A percentile compares a stretch with the other conserved stretches of the same genome.
phyloP scores from a whole-genome alignment of 2,113 vertebrate genomes.

The Malurus alboscapulatus region DNA sequence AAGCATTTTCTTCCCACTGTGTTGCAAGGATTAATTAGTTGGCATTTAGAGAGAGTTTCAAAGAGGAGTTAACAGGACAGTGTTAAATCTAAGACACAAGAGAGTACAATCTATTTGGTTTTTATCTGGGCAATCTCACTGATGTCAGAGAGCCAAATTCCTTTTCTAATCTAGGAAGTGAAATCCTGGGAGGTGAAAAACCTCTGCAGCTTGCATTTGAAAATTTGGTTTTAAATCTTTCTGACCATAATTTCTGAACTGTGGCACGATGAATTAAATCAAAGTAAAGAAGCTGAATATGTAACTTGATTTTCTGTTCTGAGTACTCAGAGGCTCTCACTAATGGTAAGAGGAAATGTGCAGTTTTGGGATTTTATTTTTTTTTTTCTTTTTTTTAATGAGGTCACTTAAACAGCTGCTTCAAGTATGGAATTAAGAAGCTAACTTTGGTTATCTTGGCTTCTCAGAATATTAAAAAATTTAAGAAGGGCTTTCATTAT shows the following conservation, averaged over 20 bases:
- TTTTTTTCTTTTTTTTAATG: not conserved
- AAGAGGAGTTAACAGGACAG: not conserved
- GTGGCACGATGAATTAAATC: conserved; percentile 4
- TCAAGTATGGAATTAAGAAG: conserved; percentile 12
- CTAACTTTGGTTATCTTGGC: conserved; percentile 15
- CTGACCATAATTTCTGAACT: conserved; percentile 7
- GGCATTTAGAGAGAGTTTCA: not conserved
- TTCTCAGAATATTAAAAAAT: conserved; percentile 24
- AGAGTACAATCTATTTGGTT: not conserved
- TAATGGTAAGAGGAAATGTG: conserved; percentile 1
- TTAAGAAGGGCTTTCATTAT: not conserved
- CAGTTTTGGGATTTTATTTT: not conserved
- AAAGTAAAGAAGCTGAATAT: not conserved
- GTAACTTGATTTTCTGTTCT: conserved; percentile 20
- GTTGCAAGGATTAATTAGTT: not conserved
- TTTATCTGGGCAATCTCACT: conserved; percentile 2
- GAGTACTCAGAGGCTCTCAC: not conserved
- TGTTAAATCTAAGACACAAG: not conserved
- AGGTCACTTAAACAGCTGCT: conserved; percentile 5
- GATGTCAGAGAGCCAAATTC: conserved; percentile 1
- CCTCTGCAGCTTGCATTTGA: conserved; percentile 2
- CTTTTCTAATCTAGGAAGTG: conserved; percentile 1
- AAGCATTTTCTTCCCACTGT: not conserved
- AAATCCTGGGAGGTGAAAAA: conserved; percentile 24
- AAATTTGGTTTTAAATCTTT: conserved; percentile 22